Evolutionary conservation across 2,113 vertebrate genomes (phyloP).

Genomic region (Silurus meridionalis): DNA sequence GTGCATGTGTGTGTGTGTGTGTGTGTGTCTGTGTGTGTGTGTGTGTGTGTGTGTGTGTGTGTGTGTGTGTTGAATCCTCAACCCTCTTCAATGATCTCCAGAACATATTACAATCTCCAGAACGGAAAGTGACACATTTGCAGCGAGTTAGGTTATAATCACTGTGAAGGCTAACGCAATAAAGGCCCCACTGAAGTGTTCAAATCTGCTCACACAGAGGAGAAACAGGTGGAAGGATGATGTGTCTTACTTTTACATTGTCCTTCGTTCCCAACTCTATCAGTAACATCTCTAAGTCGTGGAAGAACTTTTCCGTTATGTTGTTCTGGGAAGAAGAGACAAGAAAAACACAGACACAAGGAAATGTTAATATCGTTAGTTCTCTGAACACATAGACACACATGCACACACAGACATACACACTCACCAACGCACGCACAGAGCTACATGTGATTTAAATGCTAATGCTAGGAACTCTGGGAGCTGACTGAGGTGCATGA

Average conservation of each 20-base stretch:
- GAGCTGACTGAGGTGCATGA: neutral
- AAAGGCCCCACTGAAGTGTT: neutral
- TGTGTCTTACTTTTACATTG: conserved; percentile 77
- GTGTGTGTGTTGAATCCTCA: conserved; percentile 8
- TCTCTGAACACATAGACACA: neutral
- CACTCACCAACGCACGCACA: neutral
- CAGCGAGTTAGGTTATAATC: neutral
- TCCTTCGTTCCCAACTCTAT: conserved; percentile 79
- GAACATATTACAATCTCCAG: conserved; percentile 9
- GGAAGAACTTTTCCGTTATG: conserved; percentile 26
- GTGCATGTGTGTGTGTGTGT: neutral
- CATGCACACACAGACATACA: neutral
- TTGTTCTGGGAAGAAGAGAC: conserved; percentile 32
- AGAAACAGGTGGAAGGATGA: neutral
- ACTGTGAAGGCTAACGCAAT: conserved; percentile 2
- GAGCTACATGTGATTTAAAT: conserved; percentile 38
- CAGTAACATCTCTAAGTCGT: conserved; percentile 65
- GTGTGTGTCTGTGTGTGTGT: neutral
- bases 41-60: neutral
- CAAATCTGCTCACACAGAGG: neutral
- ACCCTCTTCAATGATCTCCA: neutral
- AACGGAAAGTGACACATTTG: conserved; percentile 16
- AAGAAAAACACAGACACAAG: neutral
- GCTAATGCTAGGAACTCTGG: conserved; percentile 33
- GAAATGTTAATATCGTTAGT: conserved; percentile 7